Evolutionary conservation across 1,140 invertebrate species (phyloP), one percentile per base, ranked within the genome.

Genomic region (Ceratina calcarata): DNA sequence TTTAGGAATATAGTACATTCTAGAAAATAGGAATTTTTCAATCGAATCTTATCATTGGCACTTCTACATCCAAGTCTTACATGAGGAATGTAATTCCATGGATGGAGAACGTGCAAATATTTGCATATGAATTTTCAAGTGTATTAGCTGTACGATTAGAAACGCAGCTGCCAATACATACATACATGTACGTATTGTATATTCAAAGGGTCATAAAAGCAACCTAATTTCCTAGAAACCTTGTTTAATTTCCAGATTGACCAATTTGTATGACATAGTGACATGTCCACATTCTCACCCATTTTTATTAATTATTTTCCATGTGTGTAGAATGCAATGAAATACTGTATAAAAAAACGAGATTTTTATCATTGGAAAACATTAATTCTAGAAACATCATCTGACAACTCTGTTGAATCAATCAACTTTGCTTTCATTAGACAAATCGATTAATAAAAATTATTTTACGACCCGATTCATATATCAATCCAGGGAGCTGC

Each of bases 101-200:
- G 32, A 22, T 27, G 7, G 18, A 49, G 12, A 20, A 68, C 12
- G 2, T 24, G 20, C 18, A 24, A n/a, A 32, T 27, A 55, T 53
- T 27, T 55, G 3, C 58, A 51, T 15, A 45, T 16, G 68, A 71
- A 71, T 57, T 55, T 49, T 18, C 3, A 71, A 65, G 49, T 55
- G 32, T 45, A 1, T 45, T 78, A 55, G 32, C 27, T 27, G 16
- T 24, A 20, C 24, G 22, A 18, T 78, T 10, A 27, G 18, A 37
- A 70, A 70, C 67, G n/a, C 75, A 78, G 66, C 58, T 37, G n/a
- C 75, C 16, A 71, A 45, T 62, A 62, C 15, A 18, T 24, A 67
- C 62, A 45, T 62, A 62, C 15, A 18, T 24, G 58, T n/a, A n/a
- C 15, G 3, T 45, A 6, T 3, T 12, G 20, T 58, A 16, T 22